Evolutionary conservation across 2,113 vertebrate genomes (phyloP), one percentile per base, ranked within the genome.

Genomic region (Chloebia gouldiae): DNA sequence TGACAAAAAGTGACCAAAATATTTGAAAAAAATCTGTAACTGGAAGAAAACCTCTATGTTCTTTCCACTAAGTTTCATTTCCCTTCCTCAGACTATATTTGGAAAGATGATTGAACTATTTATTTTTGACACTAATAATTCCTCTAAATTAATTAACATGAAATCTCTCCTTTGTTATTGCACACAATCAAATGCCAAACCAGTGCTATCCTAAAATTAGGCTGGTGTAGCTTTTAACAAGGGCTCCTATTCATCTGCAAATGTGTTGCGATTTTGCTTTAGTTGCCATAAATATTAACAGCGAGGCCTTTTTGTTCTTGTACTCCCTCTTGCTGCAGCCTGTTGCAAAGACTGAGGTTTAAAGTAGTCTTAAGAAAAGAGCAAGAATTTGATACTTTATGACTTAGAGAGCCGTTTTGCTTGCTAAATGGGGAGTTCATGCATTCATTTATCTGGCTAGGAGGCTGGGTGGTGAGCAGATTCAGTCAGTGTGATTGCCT

Each of bases 281-380:
- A 92, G 90, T 86, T 96, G 51, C 93, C 85, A 94, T 94, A 95
- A 96, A 95, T 96, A 95, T 96, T 95, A 97, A 92, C 64, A 84
- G 82, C 28, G 13, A 96, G 69, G 72, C 80, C 95, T 93, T 93
- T 96, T 90, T 93, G 93, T 95, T 96, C 94, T 95, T 96, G 88
- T 90, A 88, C 95, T 95, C 94, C 93, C 93, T 94, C 92, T 95
- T 95, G 88, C 92, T 95, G 94, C 88, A 88, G 93, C 86, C 93
- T 96, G 80, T 94, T 95, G 96, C 92, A 96, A 94, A 86, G 64
- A 42, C 90, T 68, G 69, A 78, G 37, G 60, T 90, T 90, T 94
- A 83, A 92, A 92, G 75, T 51, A 78, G 68, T 86, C 51, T 68
- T 15, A 59, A 77, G 66, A 64, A 87, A 65, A 77, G 35, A 49